Base-by-base conservation (phyloP, 2,888 invertebrate genomes). In the Hirtodrosophila trivittata region DNA sequence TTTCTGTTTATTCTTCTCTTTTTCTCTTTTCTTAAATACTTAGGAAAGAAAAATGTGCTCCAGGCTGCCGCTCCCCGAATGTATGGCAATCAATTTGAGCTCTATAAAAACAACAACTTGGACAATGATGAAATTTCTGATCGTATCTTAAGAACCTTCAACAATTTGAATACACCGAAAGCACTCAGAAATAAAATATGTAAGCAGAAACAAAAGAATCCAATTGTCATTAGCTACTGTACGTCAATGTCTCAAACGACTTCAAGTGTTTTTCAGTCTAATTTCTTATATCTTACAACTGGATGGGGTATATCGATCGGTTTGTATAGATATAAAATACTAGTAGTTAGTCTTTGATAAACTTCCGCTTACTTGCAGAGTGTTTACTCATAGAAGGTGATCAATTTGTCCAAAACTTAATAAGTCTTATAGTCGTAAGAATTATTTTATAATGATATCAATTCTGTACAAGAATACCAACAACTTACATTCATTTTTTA, bases 131-230 rank as follows among this genome's bases (percentile, higher is more conserved):
- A 49, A 37, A 54, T 49, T 39, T 49, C 35, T 46, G 69, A 55
- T 66, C 54, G 28, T 50, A 66, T 68, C 69, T 50, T 37, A 50
- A 66, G 63, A 66, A 38, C 45, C 64, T 42, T 69, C 63, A 47
- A 69, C 50, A 51, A 69, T 54, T 67, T 55, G 38, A 69, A 55
- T 69, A 63, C 55, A 62, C 33, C 55, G 46, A 33, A 63, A 47
- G 30, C 55, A 63, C 55, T 67, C 37, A 60, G 33, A n/a, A n/a
- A n/a, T n/a, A 25, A 6, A 35, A 14, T 21, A 21, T 21, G 18
- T 21, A 30, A 13, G 9, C 5, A 37, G 4, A 30, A 7, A 21
- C 18, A 45, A 21, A 21, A 7, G 32, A 26, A 9, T 9, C 13
- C 18, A 39, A 39, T 12, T n/a, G 13, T 26, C 26, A 50, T 38